phyloP scores from a whole-genome alignment of 1,140 invertebrate species.

The Bombus superbus region DNA sequence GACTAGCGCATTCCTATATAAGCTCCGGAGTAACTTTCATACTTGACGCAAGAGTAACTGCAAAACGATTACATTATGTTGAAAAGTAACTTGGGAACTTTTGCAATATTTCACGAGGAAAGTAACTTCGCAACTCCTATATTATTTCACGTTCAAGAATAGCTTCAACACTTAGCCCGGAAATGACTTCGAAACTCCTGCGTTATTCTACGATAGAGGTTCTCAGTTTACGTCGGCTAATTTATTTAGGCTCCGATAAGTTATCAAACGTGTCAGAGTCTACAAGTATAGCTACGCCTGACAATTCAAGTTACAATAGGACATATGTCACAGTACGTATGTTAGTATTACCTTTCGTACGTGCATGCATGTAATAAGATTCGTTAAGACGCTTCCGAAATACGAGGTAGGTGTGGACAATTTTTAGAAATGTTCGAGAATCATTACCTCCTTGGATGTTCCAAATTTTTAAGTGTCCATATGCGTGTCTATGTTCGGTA shows the following conservation, averaged over 20 bases:
- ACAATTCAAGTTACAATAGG: not conserved
- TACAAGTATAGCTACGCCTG: not conserved
- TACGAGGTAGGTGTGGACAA: no score
- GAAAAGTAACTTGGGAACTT: conserved; percentile 2
- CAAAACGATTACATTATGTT: not conserved
- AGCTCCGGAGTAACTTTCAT: not conserved
- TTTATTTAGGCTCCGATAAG: not conserved
- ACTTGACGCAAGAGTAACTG: not conserved
- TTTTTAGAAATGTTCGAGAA: no score
- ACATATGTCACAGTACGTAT: no score
- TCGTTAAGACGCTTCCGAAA: no score
- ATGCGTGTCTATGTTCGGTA: not conserved
- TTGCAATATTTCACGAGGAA: not conserved
- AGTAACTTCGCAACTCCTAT: conserved; percentile 4
- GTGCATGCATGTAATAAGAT: no score
- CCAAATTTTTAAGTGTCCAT: no score
- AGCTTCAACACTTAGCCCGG: conserved; percentile 13
- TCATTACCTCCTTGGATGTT: no score
- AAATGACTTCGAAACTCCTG: conserved; percentile 16
- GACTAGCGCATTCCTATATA: not conserved
- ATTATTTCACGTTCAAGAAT: conserved; percentile 20
- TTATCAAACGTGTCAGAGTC: not conserved
- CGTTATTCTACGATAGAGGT: not conserved
- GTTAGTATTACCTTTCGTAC: not conserved
- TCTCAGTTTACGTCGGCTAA: conserved; percentile 6